Conservation (phyloP, 2,888 invertebrate species). For the Apamea crenata region DNA sequence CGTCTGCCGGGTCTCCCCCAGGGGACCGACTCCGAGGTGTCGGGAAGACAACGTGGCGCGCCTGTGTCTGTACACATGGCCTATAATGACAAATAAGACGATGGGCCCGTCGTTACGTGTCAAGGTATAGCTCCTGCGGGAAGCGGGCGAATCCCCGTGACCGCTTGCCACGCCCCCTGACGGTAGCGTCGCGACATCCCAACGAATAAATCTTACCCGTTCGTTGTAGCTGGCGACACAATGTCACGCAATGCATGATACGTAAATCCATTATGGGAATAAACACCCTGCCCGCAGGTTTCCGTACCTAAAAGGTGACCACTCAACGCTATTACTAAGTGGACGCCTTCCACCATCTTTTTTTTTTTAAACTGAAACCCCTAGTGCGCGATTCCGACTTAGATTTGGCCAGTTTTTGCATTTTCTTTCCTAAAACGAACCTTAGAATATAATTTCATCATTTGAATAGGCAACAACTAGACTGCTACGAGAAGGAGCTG, state of each 20-base stretch:
- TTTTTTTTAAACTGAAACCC: too few species aligned
- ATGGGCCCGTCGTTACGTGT: neutral
- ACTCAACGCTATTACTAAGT: too few species aligned
- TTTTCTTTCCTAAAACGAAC: neutral
- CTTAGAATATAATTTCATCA: neutral
- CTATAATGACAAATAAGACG: neutral
- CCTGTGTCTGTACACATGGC: neutral
- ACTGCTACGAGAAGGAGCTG: constrained; percentile 95
- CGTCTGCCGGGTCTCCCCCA: neutral
- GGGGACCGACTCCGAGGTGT: neutral
- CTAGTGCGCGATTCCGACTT: neutral
- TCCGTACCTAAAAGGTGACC: too few species aligned
- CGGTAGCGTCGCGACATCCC: neutral
- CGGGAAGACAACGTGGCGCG: neutral
- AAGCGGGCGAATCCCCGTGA: neutral
- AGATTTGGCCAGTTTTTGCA: neutral
- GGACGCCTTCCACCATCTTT: too few species aligned
- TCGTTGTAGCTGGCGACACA: neutral
- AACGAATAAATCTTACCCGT: neutral
- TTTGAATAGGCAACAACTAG: constrained; percentile 92
- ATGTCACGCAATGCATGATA: neutral
- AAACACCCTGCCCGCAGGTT: too few species aligned
- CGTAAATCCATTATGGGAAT: neutral
- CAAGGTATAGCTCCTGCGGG: neutral
- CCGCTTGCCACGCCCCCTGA: neutral